Percentiles rank a stretch among this genome's conserved stretches.
These are phyloP conservation scores for Colossoma macropomum DNA, from an alignment of 2,113 vertebrate genomes.

Conservation along the genomic window DNA sequence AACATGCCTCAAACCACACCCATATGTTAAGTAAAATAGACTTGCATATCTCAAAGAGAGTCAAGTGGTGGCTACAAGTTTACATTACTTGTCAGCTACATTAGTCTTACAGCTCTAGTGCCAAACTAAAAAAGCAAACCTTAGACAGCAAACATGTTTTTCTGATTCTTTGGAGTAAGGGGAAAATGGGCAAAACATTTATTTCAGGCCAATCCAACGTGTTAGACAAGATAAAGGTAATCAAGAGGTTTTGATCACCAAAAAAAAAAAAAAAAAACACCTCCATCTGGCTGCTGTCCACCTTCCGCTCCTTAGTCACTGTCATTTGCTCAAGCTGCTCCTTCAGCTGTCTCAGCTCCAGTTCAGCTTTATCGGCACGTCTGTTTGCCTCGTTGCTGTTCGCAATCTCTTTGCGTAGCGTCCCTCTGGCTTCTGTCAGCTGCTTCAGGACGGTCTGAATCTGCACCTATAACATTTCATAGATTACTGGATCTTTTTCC, in stretches of 20 bases:
- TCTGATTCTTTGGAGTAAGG: too few species aligned
- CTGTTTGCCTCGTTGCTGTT: background rate
- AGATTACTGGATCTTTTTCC: background rate
- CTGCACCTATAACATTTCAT: slow-evolving; percentile 45
- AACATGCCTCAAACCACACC: background rate
- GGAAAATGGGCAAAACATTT: too few species aligned
- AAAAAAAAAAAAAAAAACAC: slow-evolving; percentile 35
- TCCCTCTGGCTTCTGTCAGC: slow-evolving; percentile 55
- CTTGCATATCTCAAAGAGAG: background rate
- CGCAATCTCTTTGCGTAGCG: slow-evolving; percentile 58
- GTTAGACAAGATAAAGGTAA: background rate
- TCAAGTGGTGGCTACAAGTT: too few species aligned
- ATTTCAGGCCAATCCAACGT: too few species aligned
- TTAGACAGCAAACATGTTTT: too few species aligned
- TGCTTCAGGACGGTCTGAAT: slow-evolving; percentile 58
- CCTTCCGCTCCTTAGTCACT: fast-evolving
- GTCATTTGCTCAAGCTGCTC: slow-evolving; percentile 41
- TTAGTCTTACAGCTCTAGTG: too few species aligned
- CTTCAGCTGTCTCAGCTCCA: slow-evolving; percentile 33
- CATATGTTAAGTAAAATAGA: background rate
- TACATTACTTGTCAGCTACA: too few species aligned
- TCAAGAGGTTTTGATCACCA: background rate
- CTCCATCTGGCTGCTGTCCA: slow-evolving; percentile 57
- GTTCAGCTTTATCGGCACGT: slow-evolving; percentile 20
- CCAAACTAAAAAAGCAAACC: too few species aligned